Conservation (phyloP, 2,888 invertebrate species). For the Catotricha subobsoleta region DNA sequence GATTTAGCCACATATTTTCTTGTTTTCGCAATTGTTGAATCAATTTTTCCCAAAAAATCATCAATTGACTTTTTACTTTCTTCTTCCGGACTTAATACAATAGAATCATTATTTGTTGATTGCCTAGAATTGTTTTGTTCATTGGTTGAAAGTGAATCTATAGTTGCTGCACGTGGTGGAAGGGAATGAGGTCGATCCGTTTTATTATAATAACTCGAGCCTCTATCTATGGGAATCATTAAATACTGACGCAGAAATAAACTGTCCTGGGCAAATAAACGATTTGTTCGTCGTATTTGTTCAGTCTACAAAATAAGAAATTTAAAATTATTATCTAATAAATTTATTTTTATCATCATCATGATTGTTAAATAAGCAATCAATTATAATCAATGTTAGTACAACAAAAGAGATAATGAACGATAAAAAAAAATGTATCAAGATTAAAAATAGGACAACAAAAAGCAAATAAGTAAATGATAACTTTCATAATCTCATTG, state of each 20-base stretch:
- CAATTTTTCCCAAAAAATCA: slow-evolving; percentile 67
- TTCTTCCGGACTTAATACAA: slow-evolving; percentile 43
- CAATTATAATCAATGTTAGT: too few species aligned
- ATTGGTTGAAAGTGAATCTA: slow-evolving; percentile 31
- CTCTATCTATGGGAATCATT: slow-evolving; percentile 61
- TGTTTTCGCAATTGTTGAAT: slow-evolving; percentile 65
- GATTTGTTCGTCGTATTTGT: slow-evolving; percentile 78
- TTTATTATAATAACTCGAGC: slow-evolving; percentile 15
- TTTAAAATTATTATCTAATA: neutral
- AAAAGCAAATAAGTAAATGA: neutral
- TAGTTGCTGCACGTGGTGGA: slow-evolving; percentile 37
- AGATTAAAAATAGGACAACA: neutral
- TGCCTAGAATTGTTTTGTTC: slow-evolving; percentile 18
- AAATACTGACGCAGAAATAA: slow-evolving; percentile 77
- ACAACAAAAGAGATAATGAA: too few species aligned
- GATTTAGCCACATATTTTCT: slow-evolving; percentile 68
- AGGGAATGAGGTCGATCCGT: slow-evolving; percentile 31
- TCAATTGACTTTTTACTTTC: slow-evolving; percentile 58
- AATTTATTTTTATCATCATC: too few species aligned
- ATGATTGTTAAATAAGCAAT: too few species aligned
- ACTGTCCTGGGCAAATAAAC: slow-evolving; percentile 83
- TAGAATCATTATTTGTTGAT: slow-evolving; percentile 37
- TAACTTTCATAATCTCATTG: neutral
- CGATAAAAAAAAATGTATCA: too few species aligned
- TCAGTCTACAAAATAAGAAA: slow-evolving; percentile 54